A percentile compares a stretch with the other conserved stretches of the same genome.
Evolutionary conservation across 35 echinoderm and acorn worm species (phyloP).

Genomic region (Ophiothrix spiculata): DNA sequence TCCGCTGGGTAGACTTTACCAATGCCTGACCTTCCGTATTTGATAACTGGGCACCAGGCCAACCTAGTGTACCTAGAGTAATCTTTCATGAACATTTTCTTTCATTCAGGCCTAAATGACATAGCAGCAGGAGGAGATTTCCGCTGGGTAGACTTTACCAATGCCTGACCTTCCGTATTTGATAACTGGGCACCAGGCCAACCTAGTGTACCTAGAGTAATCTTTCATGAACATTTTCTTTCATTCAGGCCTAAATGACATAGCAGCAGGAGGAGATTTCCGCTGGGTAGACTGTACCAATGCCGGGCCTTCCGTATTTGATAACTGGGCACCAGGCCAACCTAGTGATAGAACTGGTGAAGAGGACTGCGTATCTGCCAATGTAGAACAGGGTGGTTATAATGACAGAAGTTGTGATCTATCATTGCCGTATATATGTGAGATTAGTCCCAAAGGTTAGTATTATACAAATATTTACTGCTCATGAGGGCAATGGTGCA

Average conservation of each 20-base stretch:
- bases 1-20: too few species aligned
- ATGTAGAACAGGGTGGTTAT: background rate
- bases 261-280: constrained; percentile 55
- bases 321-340: constrained; percentile 71
- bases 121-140: too few species aligned
- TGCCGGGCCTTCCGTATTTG: constrained; percentile 39
- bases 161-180: too few species aligned
- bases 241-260: constrained; percentile 79
- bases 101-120: too few species aligned
- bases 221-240: too few species aligned
- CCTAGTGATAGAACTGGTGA: constrained; percentile 54
- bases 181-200: too few species aligned
- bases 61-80: too few species aligned
- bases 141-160: too few species aligned
- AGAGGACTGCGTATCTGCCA: constrained; percentile 61
- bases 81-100: too few species aligned
- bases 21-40: too few species aligned
- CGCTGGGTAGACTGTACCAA: constrained; percentile 72
- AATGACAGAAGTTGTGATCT: background rate
- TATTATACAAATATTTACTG: background rate
- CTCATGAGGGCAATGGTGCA: too few species aligned
- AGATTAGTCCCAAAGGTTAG: constrained; percentile 82
- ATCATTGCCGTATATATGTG: background rate
- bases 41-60: constrained; percentile 76
- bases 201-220: too few species aligned